A percentile compares a stretch with the other conserved stretches of the same genome.
Conservation (phyloP, 2,797 vertebrate genomes). For the Scyliorhinus canicula region DNA sequence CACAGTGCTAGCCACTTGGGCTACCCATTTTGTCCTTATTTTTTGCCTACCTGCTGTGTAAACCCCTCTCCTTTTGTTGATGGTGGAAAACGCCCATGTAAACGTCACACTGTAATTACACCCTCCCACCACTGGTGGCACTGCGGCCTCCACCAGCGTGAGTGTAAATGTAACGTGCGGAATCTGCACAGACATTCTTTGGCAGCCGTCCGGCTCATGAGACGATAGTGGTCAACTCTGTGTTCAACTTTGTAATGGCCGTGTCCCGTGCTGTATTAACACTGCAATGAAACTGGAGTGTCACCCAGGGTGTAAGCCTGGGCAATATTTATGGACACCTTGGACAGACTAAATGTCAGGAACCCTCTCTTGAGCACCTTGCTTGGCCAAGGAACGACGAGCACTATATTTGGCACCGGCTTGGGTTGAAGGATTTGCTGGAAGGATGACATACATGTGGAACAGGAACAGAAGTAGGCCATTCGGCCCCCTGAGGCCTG, state of each 20-base stretch:
- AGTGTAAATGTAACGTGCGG: not conserved
- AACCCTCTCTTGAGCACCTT: not conserved
- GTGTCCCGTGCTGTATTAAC: not conserved
- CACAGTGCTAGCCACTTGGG: too few relatives aligned
- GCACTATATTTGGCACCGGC: not conserved
- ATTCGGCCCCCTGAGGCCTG: too few relatives aligned
- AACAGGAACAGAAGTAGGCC: not conserved
- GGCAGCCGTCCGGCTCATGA: too few relatives aligned
- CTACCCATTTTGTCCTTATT: not conserved
- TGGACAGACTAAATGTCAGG: not conserved
- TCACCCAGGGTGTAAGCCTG: not conserved
- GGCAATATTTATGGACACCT: not conserved
- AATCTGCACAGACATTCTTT: not conserved
- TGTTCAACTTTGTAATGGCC: too few relatives aligned
- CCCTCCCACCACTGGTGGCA: not conserved
- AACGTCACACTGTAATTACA: not conserved
- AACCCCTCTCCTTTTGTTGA: not conserved
- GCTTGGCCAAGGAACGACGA: not conserved
- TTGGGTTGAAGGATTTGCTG: not conserved
- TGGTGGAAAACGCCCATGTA: not conserved
- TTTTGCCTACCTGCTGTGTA: not conserved
- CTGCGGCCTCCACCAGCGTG: not conserved
- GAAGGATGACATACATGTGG: not conserved
- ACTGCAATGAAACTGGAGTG: not conserved
- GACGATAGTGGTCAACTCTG: too few relatives aligned